phyloP scores from a whole-genome alignment of 1,140 invertebrate species.

The Bicyclus anynana region DNA sequence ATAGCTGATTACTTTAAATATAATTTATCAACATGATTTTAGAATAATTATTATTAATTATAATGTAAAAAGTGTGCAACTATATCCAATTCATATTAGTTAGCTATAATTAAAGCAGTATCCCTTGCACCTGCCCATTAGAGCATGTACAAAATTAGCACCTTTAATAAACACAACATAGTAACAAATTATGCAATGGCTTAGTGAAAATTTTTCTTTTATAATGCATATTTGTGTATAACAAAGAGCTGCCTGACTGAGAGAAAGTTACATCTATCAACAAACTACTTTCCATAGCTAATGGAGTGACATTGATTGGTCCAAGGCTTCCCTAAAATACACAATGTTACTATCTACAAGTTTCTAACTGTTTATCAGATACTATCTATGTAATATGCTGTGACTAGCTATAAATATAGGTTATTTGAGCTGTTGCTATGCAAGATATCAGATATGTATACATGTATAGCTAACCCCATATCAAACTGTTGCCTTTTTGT shows the following conservation, averaged over 20 bases:
- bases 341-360: conserved; percentile 31
- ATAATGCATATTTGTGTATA: conserved; percentile 2
- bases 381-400: conserved; percentile 43
- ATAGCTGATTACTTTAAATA: too few relatives aligned
- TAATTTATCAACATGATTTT: too few relatives aligned
- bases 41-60: too few relatives aligned
- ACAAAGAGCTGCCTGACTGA: conserved; percentile 1
- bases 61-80: too few relatives aligned
- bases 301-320: conserved; percentile 23
- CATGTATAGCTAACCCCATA: conserved; percentile 5
- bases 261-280: conserved; percentile 12
- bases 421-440: conserved; percentile 65
- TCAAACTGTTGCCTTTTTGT: conserved; percentile 19
- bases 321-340: conserved; percentile 17
- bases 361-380: conserved; percentile 48
- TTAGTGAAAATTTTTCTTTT: neutral
- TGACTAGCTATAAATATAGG: conserved; percentile 53
- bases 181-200: conserved; percentile 8
- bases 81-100: neutral
- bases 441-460: conserved; percentile 49
- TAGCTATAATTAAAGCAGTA: neutral
- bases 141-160: neutral
- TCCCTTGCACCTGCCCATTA: neutral
- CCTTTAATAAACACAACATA: neutral
- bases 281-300: conserved; percentile 3